A percentile compares a stretch with the other conserved stretches of the same genome.
Conservation (phyloP, 2,797 vertebrate genomes). For the Xyrichtys novacula region DNA sequence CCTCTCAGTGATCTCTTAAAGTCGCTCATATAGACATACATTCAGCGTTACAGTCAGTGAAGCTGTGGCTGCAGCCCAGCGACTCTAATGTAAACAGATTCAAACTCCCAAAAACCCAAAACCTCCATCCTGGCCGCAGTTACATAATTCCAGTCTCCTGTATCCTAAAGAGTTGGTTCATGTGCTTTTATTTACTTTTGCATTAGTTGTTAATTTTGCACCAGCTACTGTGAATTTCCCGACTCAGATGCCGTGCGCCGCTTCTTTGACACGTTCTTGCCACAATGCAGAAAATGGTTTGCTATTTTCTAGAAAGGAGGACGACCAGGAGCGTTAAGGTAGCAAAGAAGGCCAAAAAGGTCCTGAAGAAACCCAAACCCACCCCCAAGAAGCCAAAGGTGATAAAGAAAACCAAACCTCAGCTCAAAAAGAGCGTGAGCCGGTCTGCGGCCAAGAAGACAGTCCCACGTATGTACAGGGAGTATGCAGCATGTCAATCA, state of each 20-base stretch:
- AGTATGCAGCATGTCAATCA: slow-evolving; percentile 61
- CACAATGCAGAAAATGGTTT: slow-evolving; percentile 17
- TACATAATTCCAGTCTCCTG: background rate
- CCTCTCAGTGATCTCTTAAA: background rate
- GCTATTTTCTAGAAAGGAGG: slow-evolving; percentile 59
- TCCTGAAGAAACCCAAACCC: slow-evolving; percentile 60
- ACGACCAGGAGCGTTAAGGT: slow-evolving; percentile 57
- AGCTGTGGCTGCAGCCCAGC: slow-evolving; percentile 1
- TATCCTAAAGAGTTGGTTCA: background rate
- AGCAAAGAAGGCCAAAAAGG: slow-evolving; percentile 53
- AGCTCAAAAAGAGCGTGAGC: slow-evolving; percentile 33
- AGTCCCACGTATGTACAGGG: slow-evolving; percentile 70
- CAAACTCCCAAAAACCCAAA: slow-evolving; percentile 1
- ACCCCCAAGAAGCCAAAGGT: slow-evolving; percentile 49
- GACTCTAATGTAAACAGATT: slow-evolving; percentile 2
- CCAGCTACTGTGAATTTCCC: no score
- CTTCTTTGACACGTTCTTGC: no score
- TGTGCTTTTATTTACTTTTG: no score
- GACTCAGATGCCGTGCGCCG: no score
- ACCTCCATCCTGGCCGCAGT: background rate
- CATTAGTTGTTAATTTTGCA: no score
- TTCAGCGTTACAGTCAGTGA: background rate
- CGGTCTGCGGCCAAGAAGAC: slow-evolving; percentile 28
- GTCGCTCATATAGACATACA: background rate
- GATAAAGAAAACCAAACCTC: slow-evolving; percentile 48